phyloP scores from a whole-genome alignment of 2,888 invertebrate genomes.

The Coremacera marginata region DNA sequence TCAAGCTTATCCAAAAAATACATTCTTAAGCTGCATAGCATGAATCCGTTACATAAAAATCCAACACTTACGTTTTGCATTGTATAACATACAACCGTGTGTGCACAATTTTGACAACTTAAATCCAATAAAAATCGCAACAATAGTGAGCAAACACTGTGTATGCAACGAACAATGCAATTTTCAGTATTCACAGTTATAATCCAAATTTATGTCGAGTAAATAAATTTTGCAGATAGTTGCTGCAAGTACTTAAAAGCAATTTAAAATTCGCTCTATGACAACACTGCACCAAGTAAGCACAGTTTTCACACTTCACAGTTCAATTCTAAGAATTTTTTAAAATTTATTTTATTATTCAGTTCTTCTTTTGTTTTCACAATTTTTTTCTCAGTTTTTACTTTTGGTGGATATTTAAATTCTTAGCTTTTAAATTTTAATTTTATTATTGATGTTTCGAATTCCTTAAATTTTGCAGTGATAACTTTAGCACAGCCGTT shows the following conservation, averaged over 20 bases:
- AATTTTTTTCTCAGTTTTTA: slow-evolving; percentile 1
- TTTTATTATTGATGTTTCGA: no score
- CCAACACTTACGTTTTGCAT: no score
- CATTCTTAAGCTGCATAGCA: no score
- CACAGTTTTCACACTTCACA: background rate
- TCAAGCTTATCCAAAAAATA: no score
- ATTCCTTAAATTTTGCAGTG: background rate
- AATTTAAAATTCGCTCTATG: background rate
- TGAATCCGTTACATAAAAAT: no score
- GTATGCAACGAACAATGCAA: no score
- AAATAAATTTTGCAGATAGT: no score
- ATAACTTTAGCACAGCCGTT: background rate
- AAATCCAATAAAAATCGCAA: background rate
- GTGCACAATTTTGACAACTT: no score
- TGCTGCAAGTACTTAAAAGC: background rate
- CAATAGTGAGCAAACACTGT: background rate
- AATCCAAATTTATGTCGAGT: no score
- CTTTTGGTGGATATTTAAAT: background rate
- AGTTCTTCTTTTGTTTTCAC: background rate
- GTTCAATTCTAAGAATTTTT: slow-evolving; percentile 4
- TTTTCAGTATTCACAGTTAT: no score
- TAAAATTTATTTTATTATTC: slow-evolving; percentile 5
- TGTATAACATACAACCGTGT: no score
- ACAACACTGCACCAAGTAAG: background rate
- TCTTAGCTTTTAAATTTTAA: no score